Evolutionary conservation across 92 coral and sea anemone genomes (phyloP).

Genomic region (Parazoanthus atlanticus): DNA sequence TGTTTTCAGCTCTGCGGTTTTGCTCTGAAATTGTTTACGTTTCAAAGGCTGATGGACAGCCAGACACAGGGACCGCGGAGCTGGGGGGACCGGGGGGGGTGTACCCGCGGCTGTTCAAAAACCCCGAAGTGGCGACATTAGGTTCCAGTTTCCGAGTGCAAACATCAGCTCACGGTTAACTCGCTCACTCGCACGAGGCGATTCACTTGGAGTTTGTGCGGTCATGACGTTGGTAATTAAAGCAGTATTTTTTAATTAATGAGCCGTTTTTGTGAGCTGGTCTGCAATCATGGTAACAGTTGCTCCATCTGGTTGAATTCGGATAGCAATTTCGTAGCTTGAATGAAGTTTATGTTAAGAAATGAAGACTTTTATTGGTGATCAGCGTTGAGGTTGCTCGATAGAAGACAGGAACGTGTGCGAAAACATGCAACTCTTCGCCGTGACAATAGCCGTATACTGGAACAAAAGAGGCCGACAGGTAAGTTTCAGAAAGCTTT

Average conservation of each 20-base stretch:
- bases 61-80: too few relatives aligned
- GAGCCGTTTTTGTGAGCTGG: neutral
- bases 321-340: conserved; percentile 27
- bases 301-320: conserved; percentile 15
- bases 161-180: too few relatives aligned
- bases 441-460: conserved; percentile 27
- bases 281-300: conserved; percentile 14
- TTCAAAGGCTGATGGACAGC: too few relatives aligned
- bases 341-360: neutral
- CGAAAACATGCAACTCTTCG: neutral
- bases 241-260: neutral
- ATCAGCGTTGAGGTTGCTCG: conserved; percentile 10
- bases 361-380: conserved; percentile 7
- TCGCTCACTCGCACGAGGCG: too few relatives aligned
- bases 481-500: conserved; percentile 15
- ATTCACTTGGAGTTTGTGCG: too few relatives aligned
- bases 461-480: conserved; percentile 23
- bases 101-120: too few relatives aligned
- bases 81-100: too few relatives aligned
- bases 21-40: too few relatives aligned
- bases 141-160: too few relatives aligned
- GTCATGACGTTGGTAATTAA: too few relatives aligned
- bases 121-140: too few relatives aligned
- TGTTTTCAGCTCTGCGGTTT: too few relatives aligned
- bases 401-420: conserved; percentile 25